Evolutionary conservation across 2,797 vertebrate species (phyloP), one percentile per base, ranked within the genome.

Genomic region (Mareca penelope): DNA sequence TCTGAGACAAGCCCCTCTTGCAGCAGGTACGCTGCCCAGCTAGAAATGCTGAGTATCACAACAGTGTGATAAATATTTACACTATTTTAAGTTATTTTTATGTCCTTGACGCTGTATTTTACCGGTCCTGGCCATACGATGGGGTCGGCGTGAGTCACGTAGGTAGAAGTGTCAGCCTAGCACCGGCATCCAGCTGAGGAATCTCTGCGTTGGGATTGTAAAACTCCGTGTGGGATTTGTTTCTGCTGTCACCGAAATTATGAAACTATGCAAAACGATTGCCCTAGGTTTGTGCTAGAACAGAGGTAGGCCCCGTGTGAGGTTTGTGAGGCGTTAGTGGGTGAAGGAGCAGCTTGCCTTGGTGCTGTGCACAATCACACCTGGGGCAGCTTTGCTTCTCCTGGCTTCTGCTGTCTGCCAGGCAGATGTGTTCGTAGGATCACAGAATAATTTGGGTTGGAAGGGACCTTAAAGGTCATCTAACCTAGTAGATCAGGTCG

Each of bases 11-110:
- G 59, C 88, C 69, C 3, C 1, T 95, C 97, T 12, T 78, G 85
- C 82, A 97, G 83, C 63, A 84, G 78, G 56, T 69, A 88, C 0
- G 21, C 89, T 22, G 69, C n/a, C 65, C 96, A 96, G 24, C 90
- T 96, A 71, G 97, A 97, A 65, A 90, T 97, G 93, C 31, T 89
- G 23, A 83, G 52, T 72, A 78, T 97, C 85, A 81, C 78, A 29
- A 94, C 91, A 8, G 60, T 18, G 1, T 75, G 50, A 55, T 56
- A 48, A 67, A 80, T 79, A 65, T 67, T 72, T 23, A 31, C n/a
- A 12, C 76, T 59, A 21, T 80, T 77, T 55, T 55, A 21, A 7
- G 0, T 40, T 18, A 7, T 2, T 0, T 39, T 4, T 46, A 11
- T 57, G 52, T n/a, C 29, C 24, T 70, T 33, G 44, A 0, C 29